phyloP scores from a whole-genome alignment of 92 coral and sea anemone genomes.

The Phenganax marumi region DNA sequence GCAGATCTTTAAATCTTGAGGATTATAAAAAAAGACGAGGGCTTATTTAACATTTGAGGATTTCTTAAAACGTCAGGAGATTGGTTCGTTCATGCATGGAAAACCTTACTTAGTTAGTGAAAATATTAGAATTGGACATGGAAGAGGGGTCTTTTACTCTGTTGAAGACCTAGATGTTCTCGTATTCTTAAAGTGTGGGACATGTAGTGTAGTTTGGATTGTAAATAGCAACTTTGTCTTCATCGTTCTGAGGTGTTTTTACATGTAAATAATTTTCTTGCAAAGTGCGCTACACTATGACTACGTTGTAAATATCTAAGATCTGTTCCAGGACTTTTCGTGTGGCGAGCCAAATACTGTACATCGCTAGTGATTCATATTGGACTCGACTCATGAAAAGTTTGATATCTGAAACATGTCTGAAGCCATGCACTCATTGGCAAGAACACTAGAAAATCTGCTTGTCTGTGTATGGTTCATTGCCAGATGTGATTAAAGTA shows the following conservation, averaged over 20 bases:
- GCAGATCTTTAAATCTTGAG: slow-evolving; percentile 93
- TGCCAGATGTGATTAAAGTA: too few relatives aligned
- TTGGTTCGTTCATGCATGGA: slow-evolving; percentile 28
- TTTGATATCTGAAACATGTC: too few relatives aligned
- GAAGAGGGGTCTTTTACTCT: neutral
- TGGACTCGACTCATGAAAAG: too few relatives aligned
- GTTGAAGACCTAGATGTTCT: too few relatives aligned
- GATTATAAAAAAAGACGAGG: slow-evolving; percentile 98
- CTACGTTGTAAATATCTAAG: neutral
- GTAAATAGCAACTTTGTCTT: neutral
- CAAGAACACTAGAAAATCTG: too few relatives aligned
- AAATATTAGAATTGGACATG: neutral
- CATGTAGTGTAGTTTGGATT: neutral
- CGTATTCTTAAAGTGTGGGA: neutral
- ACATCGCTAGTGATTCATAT: too few relatives aligned
- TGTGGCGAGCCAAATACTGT: too few relatives aligned
- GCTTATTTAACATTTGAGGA: slow-evolving; percentile 55
- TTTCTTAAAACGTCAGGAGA: neutral
- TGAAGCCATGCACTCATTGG: too few relatives aligned
- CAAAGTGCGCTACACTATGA: slow-evolving; percentile 3
- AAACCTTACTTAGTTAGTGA: neutral
- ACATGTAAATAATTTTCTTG: slow-evolving; percentile 35
- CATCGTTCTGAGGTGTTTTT: slow-evolving; percentile 12
- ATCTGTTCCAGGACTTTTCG: too few relatives aligned
- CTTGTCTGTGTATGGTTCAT: too few relatives aligned